These are phyloP conservation scores for Matsumyia berberina DNA, from an alignment of 2,888 invertebrate species.

Conservation along the genomic window DNA sequence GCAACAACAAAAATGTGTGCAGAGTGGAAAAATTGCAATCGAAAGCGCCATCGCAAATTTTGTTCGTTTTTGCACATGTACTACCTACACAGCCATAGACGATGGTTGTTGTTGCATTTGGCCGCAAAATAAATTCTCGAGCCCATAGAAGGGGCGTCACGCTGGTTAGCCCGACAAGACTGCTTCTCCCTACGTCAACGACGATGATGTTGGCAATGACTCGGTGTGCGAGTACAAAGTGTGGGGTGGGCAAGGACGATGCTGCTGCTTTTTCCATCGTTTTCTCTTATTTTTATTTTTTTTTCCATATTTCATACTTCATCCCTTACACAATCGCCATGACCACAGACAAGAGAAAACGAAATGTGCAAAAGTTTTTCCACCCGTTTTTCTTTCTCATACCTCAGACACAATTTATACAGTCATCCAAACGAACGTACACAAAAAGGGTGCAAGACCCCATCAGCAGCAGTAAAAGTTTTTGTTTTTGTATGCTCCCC, in stretches of 20 bases:
- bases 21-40: slow-evolving; percentile 66
- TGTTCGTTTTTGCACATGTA: slow-evolving; percentile 59
- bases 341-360: slow-evolving; percentile 81
- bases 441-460: slow-evolving; percentile 17
- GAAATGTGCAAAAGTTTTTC: slow-evolving; percentile 78
- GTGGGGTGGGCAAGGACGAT: slow-evolving; percentile 74
- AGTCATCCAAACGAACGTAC: slow-evolving; percentile 25
- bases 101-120: slow-evolving; percentile 25
- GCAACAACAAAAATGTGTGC: slow-evolving; percentile 45
- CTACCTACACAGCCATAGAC: slow-evolving; percentile 9
- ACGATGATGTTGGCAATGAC: slow-evolving; percentile 67
- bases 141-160: slow-evolving; percentile 70
- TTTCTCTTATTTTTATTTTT: slow-evolving; percentile 4
- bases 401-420: neutral
- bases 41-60: slow-evolving; percentile 73
- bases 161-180: slow-evolving; percentile 57
- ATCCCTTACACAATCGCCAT: slow-evolving; percentile 77
- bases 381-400: slow-evolving; percentile 36
- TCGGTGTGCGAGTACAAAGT: slow-evolving; percentile 47
- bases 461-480: slow-evolving; percentile 62
- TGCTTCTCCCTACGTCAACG: slow-evolving; percentile 30
- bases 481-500: slow-evolving; percentile 62
- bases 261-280: slow-evolving; percentile 27
- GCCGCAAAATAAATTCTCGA: slow-evolving; percentile 44
- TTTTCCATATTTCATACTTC: slow-evolving; percentile 15